phyloP scores from a whole-genome alignment of 2,888 invertebrate species.

The Amiota communis region DNA sequence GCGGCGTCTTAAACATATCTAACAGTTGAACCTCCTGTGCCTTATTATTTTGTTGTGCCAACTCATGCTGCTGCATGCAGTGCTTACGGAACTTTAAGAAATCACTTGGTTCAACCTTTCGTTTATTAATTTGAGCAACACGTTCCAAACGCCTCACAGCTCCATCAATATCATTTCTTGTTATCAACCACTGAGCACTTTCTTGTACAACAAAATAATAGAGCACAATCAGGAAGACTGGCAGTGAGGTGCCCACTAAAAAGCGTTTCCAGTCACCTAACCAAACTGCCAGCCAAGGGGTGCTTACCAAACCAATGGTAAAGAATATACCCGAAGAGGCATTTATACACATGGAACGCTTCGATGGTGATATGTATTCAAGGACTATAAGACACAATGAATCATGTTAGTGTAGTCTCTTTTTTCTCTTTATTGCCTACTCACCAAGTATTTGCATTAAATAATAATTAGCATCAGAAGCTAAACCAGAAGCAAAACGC shows the following conservation, averaged over 20 bases:
- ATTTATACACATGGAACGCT: slow-evolving; percentile 76
- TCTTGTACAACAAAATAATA: slow-evolving; percentile 76
- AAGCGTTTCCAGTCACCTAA: slow-evolving; percentile 74
- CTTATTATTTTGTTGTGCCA: slow-evolving; percentile 38
- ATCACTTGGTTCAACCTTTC: slow-evolving; percentile 65
- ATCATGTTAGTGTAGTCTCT: neutral
- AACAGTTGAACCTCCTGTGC: slow-evolving; percentile 48
- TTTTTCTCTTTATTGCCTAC: slow-evolving; percentile 39
- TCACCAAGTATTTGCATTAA: slow-evolving; percentile 78
- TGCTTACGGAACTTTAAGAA: slow-evolving; percentile 59
- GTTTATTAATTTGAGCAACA: slow-evolving; percentile 75
- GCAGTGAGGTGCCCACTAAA: slow-evolving; percentile 73
- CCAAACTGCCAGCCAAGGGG: slow-evolving; percentile 74
- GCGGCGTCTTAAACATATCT: slow-evolving; percentile 74
- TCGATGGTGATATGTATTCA: slow-evolving; percentile 75
- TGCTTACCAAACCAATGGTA: slow-evolving; percentile 74
- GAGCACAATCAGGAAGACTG: slow-evolving; percentile 70
- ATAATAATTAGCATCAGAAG: slow-evolving; percentile 76
- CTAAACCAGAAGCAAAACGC: slow-evolving; percentile 76
- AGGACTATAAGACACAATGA: slow-evolving; percentile 73
- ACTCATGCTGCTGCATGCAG: slow-evolving; percentile 54
- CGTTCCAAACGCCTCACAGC: slow-evolving; percentile 74
- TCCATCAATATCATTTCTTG: slow-evolving; percentile 74
- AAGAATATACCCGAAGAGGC: slow-evolving; percentile 76
- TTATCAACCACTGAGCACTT: slow-evolving; percentile 77